A percentile compares a stretch with the other conserved stretches of the same genome.
Evolutionary conservation across 2,113 vertebrate genomes (phyloP).

Genomic region (Lota lota): DNA sequence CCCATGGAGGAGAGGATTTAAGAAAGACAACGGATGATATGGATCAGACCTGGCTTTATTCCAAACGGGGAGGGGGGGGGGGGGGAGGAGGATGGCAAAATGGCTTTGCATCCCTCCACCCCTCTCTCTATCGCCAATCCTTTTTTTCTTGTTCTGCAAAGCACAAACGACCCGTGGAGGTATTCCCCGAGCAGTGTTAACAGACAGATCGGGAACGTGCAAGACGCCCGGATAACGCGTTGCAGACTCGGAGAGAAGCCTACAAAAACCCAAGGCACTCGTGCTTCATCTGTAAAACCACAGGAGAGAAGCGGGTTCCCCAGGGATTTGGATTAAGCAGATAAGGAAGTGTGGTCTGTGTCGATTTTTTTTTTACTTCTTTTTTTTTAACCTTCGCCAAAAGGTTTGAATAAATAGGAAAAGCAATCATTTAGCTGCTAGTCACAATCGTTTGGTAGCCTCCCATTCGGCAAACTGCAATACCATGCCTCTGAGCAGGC

Average conservation of each 20-base stretch:
- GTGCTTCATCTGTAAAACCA: conserved; percentile 63
- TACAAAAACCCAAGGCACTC: conserved; percentile 61
- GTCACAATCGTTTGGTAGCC: conserved; percentile 67
- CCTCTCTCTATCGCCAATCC: conserved; percentile 37
- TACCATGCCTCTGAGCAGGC: conserved; percentile 53
- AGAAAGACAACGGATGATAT: conserved; percentile 28
- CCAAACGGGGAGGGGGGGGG: conserved; percentile 34
- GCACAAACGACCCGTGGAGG: conserved; percentile 69
- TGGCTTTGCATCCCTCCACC: conserved; percentile 38
- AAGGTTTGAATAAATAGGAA: conserved; percentile 63
- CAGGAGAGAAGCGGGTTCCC: conserved; percentile 42
- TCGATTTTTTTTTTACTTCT: conserved; percentile 22
- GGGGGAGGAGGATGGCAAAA: conserved; percentile 43
- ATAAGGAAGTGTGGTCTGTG: conserved; percentile 55
- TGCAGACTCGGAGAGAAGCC: conserved; percentile 53
- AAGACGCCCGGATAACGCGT: conserved; percentile 50
- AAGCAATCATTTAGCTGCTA: conserved; percentile 80
- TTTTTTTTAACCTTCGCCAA: conserved; percentile 45
- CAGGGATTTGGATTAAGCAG: conserved; percentile 64
- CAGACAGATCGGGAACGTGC: conserved; percentile 50
- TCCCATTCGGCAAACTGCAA: conserved; percentile 59
- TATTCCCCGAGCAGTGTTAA: conserved; percentile 63
- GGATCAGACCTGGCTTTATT: conserved; percentile 34
- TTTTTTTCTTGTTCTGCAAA: conserved; percentile 62
- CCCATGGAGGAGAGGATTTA: conserved; percentile 31